Evolutionary conservation across 1,140 invertebrate species (phyloP), one percentile per base, ranked within the genome.

Genomic region (Brachionus plicatilis): DNA sequence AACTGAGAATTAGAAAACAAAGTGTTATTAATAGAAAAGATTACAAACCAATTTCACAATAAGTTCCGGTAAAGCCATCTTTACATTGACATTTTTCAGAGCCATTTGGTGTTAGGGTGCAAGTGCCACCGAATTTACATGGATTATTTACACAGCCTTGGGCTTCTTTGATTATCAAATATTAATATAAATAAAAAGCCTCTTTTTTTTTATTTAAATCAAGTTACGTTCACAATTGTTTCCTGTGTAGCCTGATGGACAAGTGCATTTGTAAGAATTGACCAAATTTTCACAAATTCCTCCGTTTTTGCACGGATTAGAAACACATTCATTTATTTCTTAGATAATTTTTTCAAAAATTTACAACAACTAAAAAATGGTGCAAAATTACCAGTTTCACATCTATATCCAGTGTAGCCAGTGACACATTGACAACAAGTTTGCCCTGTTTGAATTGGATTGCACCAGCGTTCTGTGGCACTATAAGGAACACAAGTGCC

Each of bases 251-350:
- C 83, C 66, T 50, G 50, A 17, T 27, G 68, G 83, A 84, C 83
- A 84, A 3, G 68, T 75, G 29, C 83, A 84, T 84, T 11, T 53
- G 47, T 84, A 84, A n/a, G 45, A 84, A 66, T 56, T 75, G n/a
- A 66, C 85, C 50, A 85, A 20, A 43, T 85, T 72, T 24, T 65
- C 66, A 47, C 88, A 88, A 24, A 84, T 86, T 7, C 87, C 88
- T 8, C 85, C 86, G 50, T 88, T 88, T 65, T 87, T 85, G 53
- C 88, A 88, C 5, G 93, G 93, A 53, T 91, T 91, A n/a, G 92
- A 93, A 87, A 91, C 92, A 87, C 93, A 88, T 85, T 82, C 65
- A 75, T 50, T 75, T 85, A 84, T 84, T 53, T 84, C 82, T 53
- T 20, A 0, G 33, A 37, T 37, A 37, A 37, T 3, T 27, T 78